phyloP scores from a whole-genome alignment of 2,888 invertebrate genomes.

The Rhamnusium bicolor region DNA sequence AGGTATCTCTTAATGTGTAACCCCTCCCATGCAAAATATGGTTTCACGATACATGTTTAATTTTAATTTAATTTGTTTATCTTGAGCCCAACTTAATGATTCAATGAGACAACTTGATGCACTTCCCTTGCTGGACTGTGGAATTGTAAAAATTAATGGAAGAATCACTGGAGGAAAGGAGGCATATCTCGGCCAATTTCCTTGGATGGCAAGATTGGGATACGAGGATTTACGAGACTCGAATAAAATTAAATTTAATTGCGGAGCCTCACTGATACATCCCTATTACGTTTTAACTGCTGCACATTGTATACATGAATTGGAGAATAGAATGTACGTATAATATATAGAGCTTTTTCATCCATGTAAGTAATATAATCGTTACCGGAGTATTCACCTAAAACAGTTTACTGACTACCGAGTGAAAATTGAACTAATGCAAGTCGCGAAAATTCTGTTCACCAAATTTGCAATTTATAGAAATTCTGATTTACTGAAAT shows the following conservation, averaged over 20 bases:
- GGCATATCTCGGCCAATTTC: constrained; percentile 77
- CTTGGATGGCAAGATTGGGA: constrained; percentile 77
- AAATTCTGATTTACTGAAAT: too few species aligned
- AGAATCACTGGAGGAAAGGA: constrained; percentile 77
- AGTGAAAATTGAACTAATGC: too few species aligned
- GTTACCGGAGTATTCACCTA: too few species aligned
- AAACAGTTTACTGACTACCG: too few species aligned
- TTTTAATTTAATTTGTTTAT: too few species aligned
- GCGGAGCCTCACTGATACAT: neutral
- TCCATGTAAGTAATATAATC: too few species aligned
- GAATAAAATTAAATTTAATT: neutral
- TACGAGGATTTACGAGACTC: constrained; percentile 64
- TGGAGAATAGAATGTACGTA: neutral
- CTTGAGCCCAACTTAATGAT: neutral
- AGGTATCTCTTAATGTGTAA: too few species aligned
- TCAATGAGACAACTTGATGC: neutral
- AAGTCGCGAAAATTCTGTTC: too few species aligned
- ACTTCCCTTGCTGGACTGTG: constrained; percentile 39
- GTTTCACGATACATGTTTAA: too few species aligned
- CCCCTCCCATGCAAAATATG: too few species aligned
- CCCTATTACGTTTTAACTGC: neutral
- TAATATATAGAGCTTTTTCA: too few species aligned
- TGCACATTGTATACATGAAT: neutral
- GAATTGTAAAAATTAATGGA: constrained; percentile 10
- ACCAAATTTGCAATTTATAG: too few species aligned